Evolutionary conservation across 23 tunicate species (phyloP), one percentile per base, ranked within the genome.

Genomic region (Clavelina lepadiformis): DNA sequence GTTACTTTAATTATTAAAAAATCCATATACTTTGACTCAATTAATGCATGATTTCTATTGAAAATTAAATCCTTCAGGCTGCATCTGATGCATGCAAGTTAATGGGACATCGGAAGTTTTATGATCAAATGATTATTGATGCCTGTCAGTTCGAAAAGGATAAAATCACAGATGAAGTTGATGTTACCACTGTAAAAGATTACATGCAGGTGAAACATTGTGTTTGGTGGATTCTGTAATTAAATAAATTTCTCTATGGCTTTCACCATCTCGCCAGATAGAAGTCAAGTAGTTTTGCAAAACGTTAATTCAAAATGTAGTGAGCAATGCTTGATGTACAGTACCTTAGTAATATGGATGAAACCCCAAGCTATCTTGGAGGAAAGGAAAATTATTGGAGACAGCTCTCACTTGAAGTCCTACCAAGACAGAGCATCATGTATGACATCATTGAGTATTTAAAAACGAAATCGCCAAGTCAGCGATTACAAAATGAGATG

Each of bases 301-400:
- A 11, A 6, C 22, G 22, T 11, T 15, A 6, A 25, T 53, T n/a
- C 22, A 20, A 53, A 25, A 6, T 53, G 22, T 6, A 53, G 22
- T 20, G 59, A 13, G 22, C 59, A 13, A 53, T 20, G 6, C 22
- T 20, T 11, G 11, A 11, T 41, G 18, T 66, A 11, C 65, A 88
- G 97, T 81, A 76, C 33, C 70, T 76, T 2, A 89, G 89, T 65
- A 89, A 89, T 49, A 45, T 81, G 63, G 97, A 89, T 46, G 97
- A 89, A 55, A 89, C 80, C 23, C 97, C 97, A 20, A 35, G 57
- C 30, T 89, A 89, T 58, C 78, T 89, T 6, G 97, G 97, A 21
- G 97, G 97, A n/a, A 81, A 75, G 33, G 88, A 69, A 30, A 89
- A 89, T 41, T 89, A 89, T 51, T 89, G 97, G 97, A 74, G 97